A percentile compares a stretch with the other conserved stretches of the same genome.
Evolutionary conservation across 2,797 vertebrate genomes (phyloP).

Genomic region (Pangasius macronema): DNA sequence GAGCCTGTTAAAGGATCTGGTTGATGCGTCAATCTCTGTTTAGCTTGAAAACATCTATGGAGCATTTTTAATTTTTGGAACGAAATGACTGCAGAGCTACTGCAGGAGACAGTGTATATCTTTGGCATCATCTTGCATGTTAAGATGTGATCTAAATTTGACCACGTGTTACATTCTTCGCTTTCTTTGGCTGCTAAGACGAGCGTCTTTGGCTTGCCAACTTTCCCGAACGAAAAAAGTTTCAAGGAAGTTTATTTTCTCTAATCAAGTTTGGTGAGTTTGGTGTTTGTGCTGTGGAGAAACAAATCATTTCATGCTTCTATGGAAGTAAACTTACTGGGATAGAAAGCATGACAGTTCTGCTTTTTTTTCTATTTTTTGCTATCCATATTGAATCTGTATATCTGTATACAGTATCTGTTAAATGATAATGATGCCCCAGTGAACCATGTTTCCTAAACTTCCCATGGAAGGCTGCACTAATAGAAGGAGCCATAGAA

Average conservation of each 20-base stretch:
- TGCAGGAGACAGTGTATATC: conserved; percentile 19
- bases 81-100: conserved; percentile 9
- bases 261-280: background rate
- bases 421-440: background rate
- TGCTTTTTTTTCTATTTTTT: background rate
- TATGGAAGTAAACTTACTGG: background rate
- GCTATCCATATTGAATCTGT: background rate
- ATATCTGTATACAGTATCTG: background rate
- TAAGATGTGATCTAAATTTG: conserved; percentile 13
- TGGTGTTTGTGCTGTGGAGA: background rate
- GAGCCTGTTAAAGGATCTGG: conserved; percentile 16
- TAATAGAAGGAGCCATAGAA: conserved; percentile 4
- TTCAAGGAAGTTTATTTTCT: conserved; percentile 16
- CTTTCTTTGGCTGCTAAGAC: background rate
- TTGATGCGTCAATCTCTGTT: conserved; percentile 24
- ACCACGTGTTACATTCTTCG: conserved; percentile 9
- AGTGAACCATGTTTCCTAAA: background rate
- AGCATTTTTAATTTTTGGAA: conserved; percentile 14
- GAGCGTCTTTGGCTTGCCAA: conserved; percentile 22
- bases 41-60: background rate
- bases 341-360: background rate
- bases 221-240: conserved; percentile 29
- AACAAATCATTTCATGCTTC: background rate
- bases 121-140: conserved; percentile 44
- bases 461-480: background rate